phyloP scores from a whole-genome alignment of 2,113 vertebrate genomes.

The Malurus melanocephalus region DNA sequence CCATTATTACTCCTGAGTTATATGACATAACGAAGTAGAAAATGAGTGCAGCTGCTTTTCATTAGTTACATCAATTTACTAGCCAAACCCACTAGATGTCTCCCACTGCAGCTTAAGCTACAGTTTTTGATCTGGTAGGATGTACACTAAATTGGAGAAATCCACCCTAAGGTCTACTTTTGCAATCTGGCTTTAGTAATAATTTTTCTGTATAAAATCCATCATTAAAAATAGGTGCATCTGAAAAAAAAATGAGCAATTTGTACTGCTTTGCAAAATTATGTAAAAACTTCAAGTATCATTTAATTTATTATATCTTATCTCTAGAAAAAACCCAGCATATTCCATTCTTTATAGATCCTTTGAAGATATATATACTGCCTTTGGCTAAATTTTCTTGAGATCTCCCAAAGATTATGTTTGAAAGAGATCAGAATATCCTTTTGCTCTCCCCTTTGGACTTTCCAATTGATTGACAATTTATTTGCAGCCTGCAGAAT shows the following conservation, averaged over 20 bases:
- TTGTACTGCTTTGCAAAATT: not conserved
- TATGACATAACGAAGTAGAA: not conserved
- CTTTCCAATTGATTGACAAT: not conserved
- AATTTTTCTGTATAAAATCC: not conserved
- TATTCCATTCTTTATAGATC: not conserved
- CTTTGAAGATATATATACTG: not conserved
- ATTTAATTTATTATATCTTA: not conserved
- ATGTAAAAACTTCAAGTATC: not conserved
- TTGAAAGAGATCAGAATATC: not conserved
- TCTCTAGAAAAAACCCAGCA: not conserved
- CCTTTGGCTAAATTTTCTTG: not conserved
- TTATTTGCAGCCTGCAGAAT: not conserved
- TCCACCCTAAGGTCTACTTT: not conserved
- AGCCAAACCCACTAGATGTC: slow-evolving; percentile 20
- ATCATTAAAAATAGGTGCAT: not conserved
- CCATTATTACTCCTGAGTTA: not conserved
- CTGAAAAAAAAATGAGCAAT: not conserved
- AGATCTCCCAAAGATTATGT: not conserved
- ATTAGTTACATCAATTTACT: not conserved
- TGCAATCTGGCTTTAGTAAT: not conserved
- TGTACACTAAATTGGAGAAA: not conserved
- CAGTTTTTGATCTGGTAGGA: not conserved
- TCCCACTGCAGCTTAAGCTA: not conserved
- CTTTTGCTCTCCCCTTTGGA: not conserved
- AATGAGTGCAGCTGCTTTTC: not conserved